Conservation (phyloP, 2,797 vertebrate genomes). For the Paedocypris micromegethes region DNA sequence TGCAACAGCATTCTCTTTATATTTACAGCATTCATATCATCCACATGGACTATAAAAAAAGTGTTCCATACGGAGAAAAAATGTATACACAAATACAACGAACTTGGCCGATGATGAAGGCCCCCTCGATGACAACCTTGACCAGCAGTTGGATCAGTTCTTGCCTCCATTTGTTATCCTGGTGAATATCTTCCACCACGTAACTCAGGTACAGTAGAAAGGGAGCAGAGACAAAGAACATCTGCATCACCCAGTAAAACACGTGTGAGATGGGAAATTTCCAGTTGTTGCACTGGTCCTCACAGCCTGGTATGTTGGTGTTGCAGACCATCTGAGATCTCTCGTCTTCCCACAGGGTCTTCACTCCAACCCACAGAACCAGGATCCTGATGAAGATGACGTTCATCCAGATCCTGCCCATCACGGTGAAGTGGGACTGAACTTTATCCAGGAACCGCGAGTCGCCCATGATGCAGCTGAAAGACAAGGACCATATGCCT, state of each 20-base stretch:
- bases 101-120: conserved; percentile 91
- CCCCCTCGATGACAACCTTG: conserved; percentile 93
- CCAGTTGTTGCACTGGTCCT: conserved; percentile 84
- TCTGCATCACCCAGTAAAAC: conserved; percentile 97
- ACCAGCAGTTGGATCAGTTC: conserved; percentile 95
- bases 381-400: conserved; percentile 94
- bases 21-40: no score
- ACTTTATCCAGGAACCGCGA: conserved; percentile 96
- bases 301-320: conserved; percentile 77
- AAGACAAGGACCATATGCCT: no score
- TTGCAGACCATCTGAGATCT: conserved; percentile 84
- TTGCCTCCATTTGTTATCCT: conserved; percentile 89
- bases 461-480: conserved; percentile 73
- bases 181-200: conserved; percentile 92
- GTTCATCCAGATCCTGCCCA: conserved; percentile 95
- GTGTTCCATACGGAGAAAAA: no score
- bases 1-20: no score
- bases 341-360: conserved; percentile 87
- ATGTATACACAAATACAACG: not conserved
- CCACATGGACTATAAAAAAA: no score
- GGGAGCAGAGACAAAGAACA: conserved; percentile 97
- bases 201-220: conserved; percentile 93
- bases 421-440: conserved; percentile 94
- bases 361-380: conserved; percentile 80
- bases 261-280: conserved; percentile 99